Evolutionary conservation across 2,888 invertebrate genomes (phyloP), one percentile per base, ranked within the genome.

Genomic region (Julus scandinavius): DNA sequence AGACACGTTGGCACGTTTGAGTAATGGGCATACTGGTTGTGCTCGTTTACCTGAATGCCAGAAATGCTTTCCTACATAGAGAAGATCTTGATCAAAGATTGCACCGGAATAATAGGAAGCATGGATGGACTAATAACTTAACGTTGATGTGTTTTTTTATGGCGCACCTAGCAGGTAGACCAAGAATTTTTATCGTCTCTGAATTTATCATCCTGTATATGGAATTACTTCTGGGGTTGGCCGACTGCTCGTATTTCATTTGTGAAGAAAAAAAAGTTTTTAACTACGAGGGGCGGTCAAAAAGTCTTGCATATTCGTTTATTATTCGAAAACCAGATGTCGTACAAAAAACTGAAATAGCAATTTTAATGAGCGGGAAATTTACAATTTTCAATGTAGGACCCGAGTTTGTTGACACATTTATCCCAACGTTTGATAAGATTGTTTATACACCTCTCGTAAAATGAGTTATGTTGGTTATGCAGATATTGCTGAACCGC

Each of bases 121-220:
- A 38, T 29, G 80, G 38, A 80, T 20, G 2, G 38, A 38, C 38
- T 38, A 80, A 80, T 80, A 80, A 80, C 80, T 80, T 80, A 80
- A 38, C 80, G 80, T n/a, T 80, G 38, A 80, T 80, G 38, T 80
- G 80, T 80, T 80, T 80, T 72, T 72, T 72, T 72, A 72, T 80
- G 5, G 80, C 80, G 38, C 38, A 80, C 29, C 9, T 38, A 54
- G 7, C 80, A 80, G 80, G 80, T 80, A 80, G 80, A 13, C 38
- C 80, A 38, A 38, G 38, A 13, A 80, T 80, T 80, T 63, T 80
- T 38, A 80, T 72, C 80, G 80, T 29, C 80, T 11, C 38, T 38
- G 29, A 80, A 80, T 38, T 80, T 80, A 80, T 80, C 38, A 13
- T 80, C 80, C 29, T 80, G 29, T 29, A n/a, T n/a, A 63, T n/a